Evolutionary conservation across 2,797 vertebrate species (phyloP), one percentile per base, ranked within the genome.

Genomic region (Podarcis lilfordi): DNA sequence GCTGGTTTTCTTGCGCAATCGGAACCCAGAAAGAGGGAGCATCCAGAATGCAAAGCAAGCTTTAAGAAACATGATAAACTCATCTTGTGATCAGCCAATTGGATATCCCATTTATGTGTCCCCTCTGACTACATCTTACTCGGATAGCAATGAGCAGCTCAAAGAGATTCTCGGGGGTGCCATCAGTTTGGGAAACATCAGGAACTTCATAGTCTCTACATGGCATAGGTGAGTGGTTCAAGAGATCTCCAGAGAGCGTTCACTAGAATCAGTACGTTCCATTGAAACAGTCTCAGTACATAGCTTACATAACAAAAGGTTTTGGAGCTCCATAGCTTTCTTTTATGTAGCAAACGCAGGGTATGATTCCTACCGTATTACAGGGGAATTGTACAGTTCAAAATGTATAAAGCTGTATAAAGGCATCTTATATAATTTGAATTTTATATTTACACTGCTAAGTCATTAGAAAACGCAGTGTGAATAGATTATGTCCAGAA

Each of bases 21-120:
- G 98, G 72, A 99, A 99, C 93, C 99, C 99, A 0, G 99, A 99
- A 95, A 98, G 99, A 13, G 99, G 99, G 25, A 99, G 99, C 95
- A 99, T 99, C 95, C 99, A 99, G 96, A 99, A 99, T 2, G 99
- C 99, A 89, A 99, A 99, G 94, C 99, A 99, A 95, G 99, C 99
- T 50, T 97, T 99, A 81, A 97, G 99, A 29, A 99, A 99, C 96
- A 99, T 99, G 99, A 99, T 99, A 93, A 99, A 99, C 91, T 99
- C 99, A 0, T 99, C 99, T 1, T 99, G 99, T 86, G 99, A 99
- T 95, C 99, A 99, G 91, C 99, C 99, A 27, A 99, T 99, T 40
- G 99, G 99, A 69, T 99, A 99, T 88, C 99, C 99, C 0, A 99
- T 99, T 96, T 99, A 99, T 2, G 99, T 99, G 4, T 99, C 99